Conservation (phyloP, 2,888 invertebrate genomes). For the Gari tellinella region DNA sequence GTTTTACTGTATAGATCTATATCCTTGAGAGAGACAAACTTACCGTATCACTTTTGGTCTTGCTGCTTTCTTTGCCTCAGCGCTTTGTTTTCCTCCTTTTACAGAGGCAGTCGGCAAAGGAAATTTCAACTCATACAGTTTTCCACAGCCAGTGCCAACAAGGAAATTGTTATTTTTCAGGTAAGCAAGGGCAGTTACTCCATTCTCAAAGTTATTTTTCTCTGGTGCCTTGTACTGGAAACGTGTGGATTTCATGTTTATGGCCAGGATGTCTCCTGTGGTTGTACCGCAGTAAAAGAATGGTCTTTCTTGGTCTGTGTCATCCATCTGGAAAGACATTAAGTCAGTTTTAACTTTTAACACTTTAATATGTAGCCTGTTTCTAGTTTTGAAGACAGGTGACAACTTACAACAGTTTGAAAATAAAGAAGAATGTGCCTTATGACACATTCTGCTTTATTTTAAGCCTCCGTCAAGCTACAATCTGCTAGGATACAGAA, state of each 20-base stretch:
- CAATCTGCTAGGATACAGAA: too few species aligned
- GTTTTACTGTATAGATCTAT: too few species aligned
- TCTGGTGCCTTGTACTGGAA: slow-evolving; percentile 80
- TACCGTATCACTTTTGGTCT: slow-evolving; percentile 49
- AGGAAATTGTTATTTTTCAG: slow-evolving; percentile 85
- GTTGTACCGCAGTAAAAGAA: slow-evolving; percentile 93
- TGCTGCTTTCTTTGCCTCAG: slow-evolving; percentile 16
- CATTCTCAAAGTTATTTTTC: slow-evolving; percentile 79
- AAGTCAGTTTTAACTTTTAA: too few species aligned
- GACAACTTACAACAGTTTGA: too few species aligned
- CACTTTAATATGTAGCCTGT: too few species aligned
- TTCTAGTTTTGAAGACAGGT: too few species aligned
- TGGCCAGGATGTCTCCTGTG: slow-evolving; percentile 89
- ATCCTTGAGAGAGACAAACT: too few species aligned
- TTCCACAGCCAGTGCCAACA: slow-evolving; percentile 94
- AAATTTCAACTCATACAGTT: slow-evolving; percentile 73
- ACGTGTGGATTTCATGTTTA: slow-evolving; percentile 78
- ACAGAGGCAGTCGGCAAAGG: slow-evolving; percentile 26
- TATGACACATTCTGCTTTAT: too few species aligned
- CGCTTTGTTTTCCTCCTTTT: too few species aligned
- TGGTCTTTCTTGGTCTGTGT: slow-evolving; percentile 88
- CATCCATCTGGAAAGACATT: slow-evolving; percentile 80
- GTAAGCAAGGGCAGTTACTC: slow-evolving; percentile 83
- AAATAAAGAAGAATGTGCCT: too few species aligned
- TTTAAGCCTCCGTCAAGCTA: too few species aligned